Evolutionary conservation across 2,888 invertebrate genomes (phyloP).

Genomic region (Epinotia bilunana): DNA sequence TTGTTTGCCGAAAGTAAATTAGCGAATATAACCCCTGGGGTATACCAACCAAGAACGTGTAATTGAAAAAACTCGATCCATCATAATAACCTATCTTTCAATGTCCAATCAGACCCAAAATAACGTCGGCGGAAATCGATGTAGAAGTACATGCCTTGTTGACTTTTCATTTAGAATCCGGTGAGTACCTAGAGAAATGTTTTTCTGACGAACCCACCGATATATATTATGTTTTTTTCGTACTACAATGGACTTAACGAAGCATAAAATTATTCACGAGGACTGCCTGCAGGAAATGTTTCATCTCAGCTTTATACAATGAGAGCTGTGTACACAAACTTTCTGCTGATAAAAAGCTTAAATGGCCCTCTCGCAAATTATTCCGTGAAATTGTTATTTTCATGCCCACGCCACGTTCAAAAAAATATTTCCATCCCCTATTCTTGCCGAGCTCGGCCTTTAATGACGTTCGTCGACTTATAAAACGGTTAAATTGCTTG

Average conservation of each 20-base stretch:
- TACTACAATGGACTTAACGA: conserved; percentile 76
- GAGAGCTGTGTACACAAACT: conserved; percentile 79
- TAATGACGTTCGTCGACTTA: conserved; percentile 70
- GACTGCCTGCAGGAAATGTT: conserved; percentile 71
- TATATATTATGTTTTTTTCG: conserved; percentile 63
- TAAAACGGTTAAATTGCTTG: conserved; percentile 70
- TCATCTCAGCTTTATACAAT: conserved; percentile 67
- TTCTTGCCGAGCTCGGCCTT: conserved; percentile 61
- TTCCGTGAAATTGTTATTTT: conserved; percentile 78
- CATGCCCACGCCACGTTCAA: conserved; percentile 61
- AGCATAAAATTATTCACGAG: conserved; percentile 78
- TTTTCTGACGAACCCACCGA: conserved; percentile 51
- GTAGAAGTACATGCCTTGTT: conserved; percentile 55
- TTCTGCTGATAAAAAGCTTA: conserved; percentile 79
- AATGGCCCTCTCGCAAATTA: conserved; percentile 78
- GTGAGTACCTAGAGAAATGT: conserved; percentile 53
- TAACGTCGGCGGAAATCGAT: conserved; percentile 49
- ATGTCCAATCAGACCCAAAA: conserved; percentile 56
- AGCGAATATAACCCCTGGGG: conserved; percentile 50
- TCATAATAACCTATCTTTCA: conserved; percentile 65
- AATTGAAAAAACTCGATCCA: conserved; percentile 59
- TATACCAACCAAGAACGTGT: conserved; percentile 49
- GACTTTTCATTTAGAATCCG: conserved; percentile 65
- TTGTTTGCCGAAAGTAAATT: conserved; percentile 58
- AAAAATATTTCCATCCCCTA: conserved; percentile 67